These are phyloP conservation scores for Hippocampus guttulatus DNA, from an alignment of 2,113 vertebrate species.

Conservation along the genomic window DNA sequence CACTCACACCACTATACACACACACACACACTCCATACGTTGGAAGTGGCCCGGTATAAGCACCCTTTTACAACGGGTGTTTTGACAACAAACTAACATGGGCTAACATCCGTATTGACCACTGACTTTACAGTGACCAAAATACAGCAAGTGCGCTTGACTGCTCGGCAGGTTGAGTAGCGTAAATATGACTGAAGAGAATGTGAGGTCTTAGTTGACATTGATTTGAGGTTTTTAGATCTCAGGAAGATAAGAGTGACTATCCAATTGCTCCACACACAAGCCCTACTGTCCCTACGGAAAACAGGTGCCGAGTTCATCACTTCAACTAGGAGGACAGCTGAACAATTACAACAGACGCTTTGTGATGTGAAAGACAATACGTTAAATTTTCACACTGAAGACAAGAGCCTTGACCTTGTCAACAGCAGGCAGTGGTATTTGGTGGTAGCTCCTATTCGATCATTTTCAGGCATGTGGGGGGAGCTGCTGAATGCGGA, in stretches of 20 bases:
- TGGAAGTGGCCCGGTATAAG: conserved; percentile 24
- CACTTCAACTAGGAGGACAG: conserved; percentile 36
- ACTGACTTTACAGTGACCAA: conserved; percentile 32
- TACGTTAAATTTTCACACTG: conserved; percentile 48
- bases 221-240: background rate
- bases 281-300: conserved; percentile 13
- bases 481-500: background rate
- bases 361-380: conserved; percentile 62
- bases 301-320: conserved; percentile 56
- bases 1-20: background rate
- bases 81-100: conserved; percentile 55
- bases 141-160: conserved; percentile 18
- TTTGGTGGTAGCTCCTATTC: conserved; percentile 9
- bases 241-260: background rate
- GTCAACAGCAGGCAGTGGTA: conserved; percentile 20
- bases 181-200: background rate
- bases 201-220: background rate
- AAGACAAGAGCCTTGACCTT: conserved; percentile 45
- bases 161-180: no score
- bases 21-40: conserved; percentile 12
- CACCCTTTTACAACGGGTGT: conserved; percentile 41
- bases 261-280: background rate
- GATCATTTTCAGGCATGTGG: conserved; percentile 14
- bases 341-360: conserved; percentile 32
- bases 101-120: conserved; percentile 37